These are phyloP conservation scores for Zophobas morio DNA, from an alignment of 1,140 invertebrate genomes.

Conservation along the genomic window DNA sequence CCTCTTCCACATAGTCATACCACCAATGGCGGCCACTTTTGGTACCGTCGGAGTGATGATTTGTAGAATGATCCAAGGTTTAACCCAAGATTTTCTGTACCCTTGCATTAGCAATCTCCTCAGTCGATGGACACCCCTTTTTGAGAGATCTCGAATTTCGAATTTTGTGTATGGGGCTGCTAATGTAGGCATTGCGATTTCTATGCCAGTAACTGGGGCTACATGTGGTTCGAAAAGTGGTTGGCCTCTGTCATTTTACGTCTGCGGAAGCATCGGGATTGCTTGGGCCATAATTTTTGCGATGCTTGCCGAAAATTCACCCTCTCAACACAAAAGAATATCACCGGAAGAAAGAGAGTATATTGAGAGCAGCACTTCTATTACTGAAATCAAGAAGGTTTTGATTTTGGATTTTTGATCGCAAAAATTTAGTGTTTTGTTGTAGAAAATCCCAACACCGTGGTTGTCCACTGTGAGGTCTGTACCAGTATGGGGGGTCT, in stretches of 20 bases:
- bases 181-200: constrained; percentile 4
- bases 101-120: constrained; percentile 58
- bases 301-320: constrained; percentile 49
- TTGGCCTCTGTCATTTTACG: constrained; percentile 53
- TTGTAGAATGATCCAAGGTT: constrained; percentile 57
- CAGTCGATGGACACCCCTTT: constrained; percentile 57
- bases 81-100: constrained; percentile 60
- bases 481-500: constrained; percentile 54
- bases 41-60: constrained; percentile 56
- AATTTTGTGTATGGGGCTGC: constrained; percentile 10
- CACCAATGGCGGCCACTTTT: constrained; percentile 51
- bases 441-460: constrained; percentile 49
- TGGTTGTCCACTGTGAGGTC: constrained; percentile 55
- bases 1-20: constrained; percentile 69
- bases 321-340: too few species aligned
- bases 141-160: constrained; percentile 51
- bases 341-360: constrained; percentile 49
- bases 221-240: constrained; percentile 48
- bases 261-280: constrained; percentile 49
- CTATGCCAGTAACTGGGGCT: constrained; percentile 49
- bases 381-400: constrained; percentile 21
- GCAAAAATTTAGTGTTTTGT: background rate
- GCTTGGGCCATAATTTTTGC: constrained; percentile 45
- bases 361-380: constrained; percentile 45
- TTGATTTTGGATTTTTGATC: too few species aligned